Percentiles rank a stretch among this genome's conserved stretches.
phyloP scores from a whole-genome alignment of 2,113 vertebrate species.

The Caretta caretta region DNA sequence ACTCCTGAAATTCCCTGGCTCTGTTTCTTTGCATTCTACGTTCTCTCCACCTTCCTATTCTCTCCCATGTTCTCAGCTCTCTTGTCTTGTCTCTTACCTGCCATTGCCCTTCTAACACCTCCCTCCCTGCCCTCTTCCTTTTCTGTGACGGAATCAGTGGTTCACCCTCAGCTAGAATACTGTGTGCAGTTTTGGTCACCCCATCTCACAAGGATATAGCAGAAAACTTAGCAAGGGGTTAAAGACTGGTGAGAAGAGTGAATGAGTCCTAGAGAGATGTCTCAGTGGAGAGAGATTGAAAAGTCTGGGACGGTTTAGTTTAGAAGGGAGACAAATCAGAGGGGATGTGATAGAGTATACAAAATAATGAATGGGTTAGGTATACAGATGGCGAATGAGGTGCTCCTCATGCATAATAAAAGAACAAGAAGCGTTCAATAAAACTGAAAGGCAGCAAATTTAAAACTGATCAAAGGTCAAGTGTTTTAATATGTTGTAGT shows the following conservation, averaged over 20 bases:
- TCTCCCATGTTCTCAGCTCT: neutral
- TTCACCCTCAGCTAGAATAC: neutral
- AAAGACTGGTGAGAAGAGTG: neutral
- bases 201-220: neutral
- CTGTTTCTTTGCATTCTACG: neutral
- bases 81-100: neutral
- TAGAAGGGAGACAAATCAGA: neutral
- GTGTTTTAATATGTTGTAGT: neutral
- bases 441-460: neutral
- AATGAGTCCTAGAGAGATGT: neutral
- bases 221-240: neutral
- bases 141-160: neutral
- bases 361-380: neutral
- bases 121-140: neutral
- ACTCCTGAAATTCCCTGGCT: neutral
- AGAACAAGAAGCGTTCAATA: neutral
- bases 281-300: neutral
- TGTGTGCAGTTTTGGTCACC: neutral
- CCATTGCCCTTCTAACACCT: neutral
- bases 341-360: neutral
- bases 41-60: neutral
- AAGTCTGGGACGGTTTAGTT: neutral
- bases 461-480: neutral
- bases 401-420: neutral
- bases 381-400: neutral